These are phyloP conservation scores for Planococcus citri DNA, from an alignment of 1,140 invertebrate species.

Conservation along the genomic window DNA sequence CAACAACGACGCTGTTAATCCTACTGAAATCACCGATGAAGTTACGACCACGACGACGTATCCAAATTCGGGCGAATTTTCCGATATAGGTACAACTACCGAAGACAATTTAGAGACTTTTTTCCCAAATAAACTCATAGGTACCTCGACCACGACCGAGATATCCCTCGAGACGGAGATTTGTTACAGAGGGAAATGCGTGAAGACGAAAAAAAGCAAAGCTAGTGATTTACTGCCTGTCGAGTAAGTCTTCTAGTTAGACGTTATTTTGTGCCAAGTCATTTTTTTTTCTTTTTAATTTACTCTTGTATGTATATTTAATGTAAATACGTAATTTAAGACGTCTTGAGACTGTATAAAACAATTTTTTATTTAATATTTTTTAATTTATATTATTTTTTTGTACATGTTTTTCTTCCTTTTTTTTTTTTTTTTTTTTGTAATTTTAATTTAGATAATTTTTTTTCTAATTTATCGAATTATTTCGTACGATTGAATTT, in stretches of 20 bases:
- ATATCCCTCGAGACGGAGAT: conserved; percentile 75
- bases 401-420: neutral
- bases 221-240: conserved; percentile 24
- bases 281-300: conserved; percentile 1
- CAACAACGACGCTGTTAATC: neutral
- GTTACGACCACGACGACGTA: neutral
- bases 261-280: conserved; percentile 20
- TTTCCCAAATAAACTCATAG: conserved; percentile 25
- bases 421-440: neutral
- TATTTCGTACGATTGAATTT: no score
- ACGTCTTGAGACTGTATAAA: conserved; percentile 9
- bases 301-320: neutral
- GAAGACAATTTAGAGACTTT: neutral
- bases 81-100: neutral
- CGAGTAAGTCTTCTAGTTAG: no score
- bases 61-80: neutral
- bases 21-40: neutral
- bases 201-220: conserved; percentile 50
- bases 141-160: conserved; percentile 63
- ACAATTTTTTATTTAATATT: conserved; percentile 1
- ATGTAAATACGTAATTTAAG: conserved; percentile 6
- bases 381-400: neutral
- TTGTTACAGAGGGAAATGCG: conserved; percentile 66
- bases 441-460: neutral
- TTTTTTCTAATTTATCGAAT: no score